These are phyloP conservation scores for Picus viridis DNA, from an alignment of 2,797 vertebrate genomes.

Conservation along the genomic window DNA sequence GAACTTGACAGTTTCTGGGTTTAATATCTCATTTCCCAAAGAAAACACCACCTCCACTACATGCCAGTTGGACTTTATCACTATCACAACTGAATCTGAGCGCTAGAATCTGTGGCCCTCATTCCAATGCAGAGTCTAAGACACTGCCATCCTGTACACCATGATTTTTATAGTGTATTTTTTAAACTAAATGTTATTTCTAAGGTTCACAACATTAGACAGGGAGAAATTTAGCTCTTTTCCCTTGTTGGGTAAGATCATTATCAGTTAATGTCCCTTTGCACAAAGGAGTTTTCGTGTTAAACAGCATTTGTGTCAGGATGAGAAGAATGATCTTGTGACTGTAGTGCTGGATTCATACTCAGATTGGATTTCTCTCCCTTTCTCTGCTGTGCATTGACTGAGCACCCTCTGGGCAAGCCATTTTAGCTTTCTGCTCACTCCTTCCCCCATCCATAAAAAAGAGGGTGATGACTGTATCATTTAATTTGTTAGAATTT, in stretches of 20 bases:
- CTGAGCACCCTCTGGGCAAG: conserved; percentile 27
- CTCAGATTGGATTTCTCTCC: conserved; percentile 34
- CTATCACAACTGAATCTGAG: background rate
- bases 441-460: background rate
- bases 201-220: background rate
- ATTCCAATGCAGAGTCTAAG: background rate
- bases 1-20: conserved; percentile 7
- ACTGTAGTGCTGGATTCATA: background rate
- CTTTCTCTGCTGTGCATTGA: background rate
- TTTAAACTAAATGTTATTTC: background rate
- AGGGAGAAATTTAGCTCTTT: background rate
- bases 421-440: background rate
- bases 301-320: conserved; percentile 9
- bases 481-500: background rate
- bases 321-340: conserved; percentile 36
- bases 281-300: background rate
- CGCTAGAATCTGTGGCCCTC: background rate
- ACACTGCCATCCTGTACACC: background rate
- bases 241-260: background rate
- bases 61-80: background rate
- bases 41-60: background rate
- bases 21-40: conserved; percentile 14
- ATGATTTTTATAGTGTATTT: background rate
- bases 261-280: background rate
- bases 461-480: background rate